Evolutionary conservation across 2,888 invertebrate genomes (phyloP).

Genomic region (Temnothorax unifasciatus): DNA sequence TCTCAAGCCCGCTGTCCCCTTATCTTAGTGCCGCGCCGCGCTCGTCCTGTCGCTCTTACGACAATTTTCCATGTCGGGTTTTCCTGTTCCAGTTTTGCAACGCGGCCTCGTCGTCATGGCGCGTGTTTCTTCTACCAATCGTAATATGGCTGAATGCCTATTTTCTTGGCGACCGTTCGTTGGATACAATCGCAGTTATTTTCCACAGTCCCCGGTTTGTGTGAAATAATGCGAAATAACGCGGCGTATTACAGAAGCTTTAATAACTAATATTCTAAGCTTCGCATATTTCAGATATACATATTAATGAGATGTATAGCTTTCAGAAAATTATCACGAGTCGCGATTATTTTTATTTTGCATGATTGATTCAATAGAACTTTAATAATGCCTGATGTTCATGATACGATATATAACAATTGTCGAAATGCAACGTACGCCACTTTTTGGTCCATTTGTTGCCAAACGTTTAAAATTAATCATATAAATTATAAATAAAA

Average conservation of each 20-base stretch:
- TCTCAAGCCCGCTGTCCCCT: constrained; percentile 47
- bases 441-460: background rate
- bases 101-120: constrained; percentile 39
- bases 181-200: constrained; percentile 30
- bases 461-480: background rate
- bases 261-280: background rate
- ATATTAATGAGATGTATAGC: background rate
- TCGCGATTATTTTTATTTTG: background rate
- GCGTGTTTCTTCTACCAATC: constrained; percentile 34
- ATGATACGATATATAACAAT: background rate
- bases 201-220: constrained; percentile 20
- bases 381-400: background rate
- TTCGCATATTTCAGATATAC: background rate
- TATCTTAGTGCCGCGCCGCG: constrained; percentile 27
- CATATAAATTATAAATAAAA: background rate
- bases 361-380: background rate
- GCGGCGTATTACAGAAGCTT: background rate
- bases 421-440: background rate
- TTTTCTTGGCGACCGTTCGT: constrained; percentile 20
- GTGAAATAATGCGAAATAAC: constrained; percentile 26
- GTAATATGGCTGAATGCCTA: constrained; percentile 39
- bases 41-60: constrained; percentile 56
- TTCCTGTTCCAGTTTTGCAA: constrained; percentile 56
- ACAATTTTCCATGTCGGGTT: constrained; percentile 57
- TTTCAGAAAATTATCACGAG: background rate